Conservation (phyloP, 2,113 vertebrate species). For the Hydrolagus affinis region DNA sequence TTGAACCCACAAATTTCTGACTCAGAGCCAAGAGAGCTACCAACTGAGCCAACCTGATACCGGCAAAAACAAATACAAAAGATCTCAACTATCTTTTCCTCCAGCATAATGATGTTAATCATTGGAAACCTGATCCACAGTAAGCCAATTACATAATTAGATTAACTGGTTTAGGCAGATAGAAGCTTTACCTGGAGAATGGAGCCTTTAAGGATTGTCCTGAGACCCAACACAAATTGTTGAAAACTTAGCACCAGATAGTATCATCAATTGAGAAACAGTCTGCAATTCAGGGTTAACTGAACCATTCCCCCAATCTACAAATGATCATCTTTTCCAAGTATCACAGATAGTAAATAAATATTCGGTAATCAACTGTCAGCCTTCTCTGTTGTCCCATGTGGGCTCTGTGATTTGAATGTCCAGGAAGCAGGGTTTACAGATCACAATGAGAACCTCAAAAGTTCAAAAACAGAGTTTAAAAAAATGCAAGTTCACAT, state of each 20-base stretch:
- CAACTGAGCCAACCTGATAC: too few species aligned
- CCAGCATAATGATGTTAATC: constrained; percentile 14
- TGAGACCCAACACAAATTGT: too few species aligned
- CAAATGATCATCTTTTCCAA: not conserved
- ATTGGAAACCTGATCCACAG: not conserved
- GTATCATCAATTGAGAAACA: not conserved
- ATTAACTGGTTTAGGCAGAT: constrained; percentile 26
- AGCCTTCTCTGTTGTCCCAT: too few species aligned
- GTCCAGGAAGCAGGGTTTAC: too few species aligned
- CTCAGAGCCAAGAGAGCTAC: too few species aligned
- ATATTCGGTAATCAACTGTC: not conserved
- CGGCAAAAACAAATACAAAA: not conserved
- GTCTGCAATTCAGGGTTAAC: too few species aligned
- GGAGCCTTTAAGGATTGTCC: not conserved
- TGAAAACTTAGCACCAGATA: not conserved
- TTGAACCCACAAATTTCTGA: too few species aligned
- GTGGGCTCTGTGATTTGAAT: too few species aligned
- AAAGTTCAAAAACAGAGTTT: too few species aligned
- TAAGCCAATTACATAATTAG: constrained; percentile 20
- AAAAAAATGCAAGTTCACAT: too few species aligned
- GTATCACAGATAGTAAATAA: not conserved
- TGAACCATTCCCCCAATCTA: not conserved
- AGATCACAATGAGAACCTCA: too few species aligned
- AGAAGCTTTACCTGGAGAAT: not conserved
- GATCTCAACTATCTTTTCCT: not conserved